Evolutionary conservation across 2,113 vertebrate species (phyloP).

Genomic region (Nestor notabilis): DNA sequence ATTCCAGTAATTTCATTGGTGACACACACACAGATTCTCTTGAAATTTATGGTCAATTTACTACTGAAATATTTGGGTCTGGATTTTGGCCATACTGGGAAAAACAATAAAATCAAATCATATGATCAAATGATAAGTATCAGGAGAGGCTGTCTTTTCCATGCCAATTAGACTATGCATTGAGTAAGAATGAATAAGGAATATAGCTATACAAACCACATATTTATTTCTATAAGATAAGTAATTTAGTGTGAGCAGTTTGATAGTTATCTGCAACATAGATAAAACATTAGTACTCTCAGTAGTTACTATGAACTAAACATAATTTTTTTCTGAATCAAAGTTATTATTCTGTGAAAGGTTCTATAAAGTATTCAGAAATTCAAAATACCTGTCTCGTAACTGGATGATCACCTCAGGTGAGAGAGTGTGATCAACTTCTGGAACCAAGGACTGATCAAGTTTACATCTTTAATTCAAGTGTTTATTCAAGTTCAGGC

Average conservation of each 20-base stretch:
- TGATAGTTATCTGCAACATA: background rate
- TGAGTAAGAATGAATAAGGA: background rate
- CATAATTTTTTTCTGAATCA: background rate
- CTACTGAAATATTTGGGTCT: background rate
- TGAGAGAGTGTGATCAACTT: background rate
- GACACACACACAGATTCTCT: background rate
- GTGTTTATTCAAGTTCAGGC: background rate
- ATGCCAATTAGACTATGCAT: background rate
- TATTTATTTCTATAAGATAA: conserved; percentile 34
- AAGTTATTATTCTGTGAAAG: background rate
- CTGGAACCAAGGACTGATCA: background rate
- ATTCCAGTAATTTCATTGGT: background rate
- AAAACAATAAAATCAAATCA: background rate
- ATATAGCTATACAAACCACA: background rate
- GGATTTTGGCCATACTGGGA: background rate
- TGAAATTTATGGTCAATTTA: background rate
- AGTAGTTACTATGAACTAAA: background rate
- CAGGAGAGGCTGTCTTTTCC: background rate
- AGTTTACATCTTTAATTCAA: background rate
- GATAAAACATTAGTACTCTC: background rate
- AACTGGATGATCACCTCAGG: background rate
- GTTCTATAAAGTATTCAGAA: background rate
- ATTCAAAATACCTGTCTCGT: background rate
- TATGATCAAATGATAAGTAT: background rate
- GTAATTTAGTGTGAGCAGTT: background rate